Conservation (phyloP, 2,113 vertebrate genomes). For the Muscicapa adusta region DNA sequence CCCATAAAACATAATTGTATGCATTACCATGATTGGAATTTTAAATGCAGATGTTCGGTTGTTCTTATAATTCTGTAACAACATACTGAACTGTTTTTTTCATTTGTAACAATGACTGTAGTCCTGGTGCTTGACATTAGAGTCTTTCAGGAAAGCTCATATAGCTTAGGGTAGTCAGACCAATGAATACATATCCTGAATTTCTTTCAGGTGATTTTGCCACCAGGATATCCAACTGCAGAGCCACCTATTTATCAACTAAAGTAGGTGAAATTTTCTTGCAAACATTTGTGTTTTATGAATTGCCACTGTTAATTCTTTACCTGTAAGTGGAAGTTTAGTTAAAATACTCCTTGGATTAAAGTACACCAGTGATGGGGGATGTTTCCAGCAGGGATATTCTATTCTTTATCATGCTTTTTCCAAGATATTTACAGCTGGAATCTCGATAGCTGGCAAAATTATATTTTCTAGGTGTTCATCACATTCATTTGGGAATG, state of each 20-base stretch:
- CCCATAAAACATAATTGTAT: not conserved
- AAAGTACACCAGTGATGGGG: rapidly evolving
- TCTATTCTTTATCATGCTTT: not conserved
- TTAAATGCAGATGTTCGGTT: not conserved
- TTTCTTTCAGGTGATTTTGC: constrained; percentile 86
- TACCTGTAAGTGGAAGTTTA: not conserved
- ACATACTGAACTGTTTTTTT: not conserved
- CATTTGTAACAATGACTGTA: not conserved
- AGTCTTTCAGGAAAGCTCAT: not conserved
- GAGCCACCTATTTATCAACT: constrained; percentile 94
- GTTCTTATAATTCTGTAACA: not conserved
- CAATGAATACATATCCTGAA: not conserved
- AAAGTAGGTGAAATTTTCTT: constrained; percentile 80
- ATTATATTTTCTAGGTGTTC: not conserved
- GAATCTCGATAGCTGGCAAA: not conserved
- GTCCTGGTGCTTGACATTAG: not conserved
- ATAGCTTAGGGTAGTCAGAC: not conserved
- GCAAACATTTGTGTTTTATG: not conserved
- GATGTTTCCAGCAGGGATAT: not conserved
- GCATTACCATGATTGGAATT: not conserved
- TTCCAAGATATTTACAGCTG: not conserved
- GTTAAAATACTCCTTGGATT: not conserved
- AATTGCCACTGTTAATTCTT: not conserved
- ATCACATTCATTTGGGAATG: not conserved
- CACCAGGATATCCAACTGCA: constrained; percentile 84